phyloP scores from a whole-genome alignment of 2,113 vertebrate species.

The Chionomys nivalis region DNA sequence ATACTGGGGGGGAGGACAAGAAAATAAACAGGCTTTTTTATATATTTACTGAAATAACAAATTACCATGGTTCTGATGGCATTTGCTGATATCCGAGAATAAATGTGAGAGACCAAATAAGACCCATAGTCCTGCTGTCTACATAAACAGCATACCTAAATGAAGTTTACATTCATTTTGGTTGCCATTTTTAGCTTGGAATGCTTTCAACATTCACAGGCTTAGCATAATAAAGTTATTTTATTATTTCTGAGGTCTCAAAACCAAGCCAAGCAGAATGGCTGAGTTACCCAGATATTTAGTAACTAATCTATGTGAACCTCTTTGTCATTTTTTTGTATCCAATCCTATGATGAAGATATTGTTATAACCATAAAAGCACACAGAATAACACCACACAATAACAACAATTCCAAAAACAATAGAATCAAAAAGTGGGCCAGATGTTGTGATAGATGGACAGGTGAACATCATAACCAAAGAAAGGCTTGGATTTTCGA shows the following conservation, averaged over 20 bases:
- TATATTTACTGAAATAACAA: slow-evolving; percentile 80
- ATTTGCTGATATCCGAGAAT: slow-evolving; percentile 86
- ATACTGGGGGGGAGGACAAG: slow-evolving; percentile 81
- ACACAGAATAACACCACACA: slow-evolving; percentile 84
- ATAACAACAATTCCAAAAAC: slow-evolving; percentile 82
- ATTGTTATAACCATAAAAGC: slow-evolving; percentile 18
- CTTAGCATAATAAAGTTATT: not conserved
- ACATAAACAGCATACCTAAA: slow-evolving; percentile 76
- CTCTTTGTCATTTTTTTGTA: slow-evolving; percentile 83
- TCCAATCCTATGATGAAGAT: slow-evolving; percentile 65
- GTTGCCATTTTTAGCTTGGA: slow-evolving; percentile 71
- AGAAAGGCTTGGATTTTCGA: slow-evolving; percentile 57
- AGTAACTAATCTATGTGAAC: slow-evolving; percentile 80
- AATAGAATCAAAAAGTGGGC: slow-evolving; percentile 81
- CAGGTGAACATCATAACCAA: slow-evolving; percentile 79
- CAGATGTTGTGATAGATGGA: slow-evolving; percentile 79
- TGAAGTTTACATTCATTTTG: slow-evolving; percentile 83
- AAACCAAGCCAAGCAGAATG: not conserved
- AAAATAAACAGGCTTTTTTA: slow-evolving; percentile 73
- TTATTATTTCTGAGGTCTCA: not conserved
- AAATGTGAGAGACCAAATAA: slow-evolving; percentile 87
- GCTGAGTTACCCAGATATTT: slow-evolving; percentile 45
- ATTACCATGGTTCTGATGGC: slow-evolving; percentile 81
- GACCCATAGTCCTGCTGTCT: slow-evolving; percentile 86
- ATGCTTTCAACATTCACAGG: accelerated